phyloP scores from a whole-genome alignment of 2,113 vertebrate species.

The Hucho hucho region DNA sequence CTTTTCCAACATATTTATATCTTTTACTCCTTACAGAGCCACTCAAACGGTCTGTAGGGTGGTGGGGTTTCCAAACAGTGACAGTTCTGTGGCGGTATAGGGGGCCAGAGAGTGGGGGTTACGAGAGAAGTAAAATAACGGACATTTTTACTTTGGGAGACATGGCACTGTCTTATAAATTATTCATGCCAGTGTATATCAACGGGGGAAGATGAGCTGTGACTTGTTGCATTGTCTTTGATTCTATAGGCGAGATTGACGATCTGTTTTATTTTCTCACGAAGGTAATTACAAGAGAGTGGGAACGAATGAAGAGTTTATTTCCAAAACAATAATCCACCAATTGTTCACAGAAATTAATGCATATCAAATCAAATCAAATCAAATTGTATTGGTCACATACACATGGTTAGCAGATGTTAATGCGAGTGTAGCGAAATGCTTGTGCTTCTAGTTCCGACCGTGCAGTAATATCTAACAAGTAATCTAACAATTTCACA shows the following conservation, averaged over 20 bases:
- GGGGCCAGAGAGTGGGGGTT: constrained; percentile 24
- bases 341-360: too few relatives aligned
- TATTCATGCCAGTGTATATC: background rate
- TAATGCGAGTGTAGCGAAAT: too few relatives aligned
- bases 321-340: background rate
- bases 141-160: background rate
- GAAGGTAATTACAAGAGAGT: background rate
- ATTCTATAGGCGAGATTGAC: background rate
- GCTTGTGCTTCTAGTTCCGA: too few relatives aligned
- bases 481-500: too few relatives aligned
- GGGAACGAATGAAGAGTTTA: background rate
- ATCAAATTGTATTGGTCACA: too few relatives aligned
- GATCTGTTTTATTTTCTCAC: background rate
- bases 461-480: too few relatives aligned
- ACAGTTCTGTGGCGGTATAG: background rate
- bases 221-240: background rate
- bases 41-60: constrained; percentile 39
- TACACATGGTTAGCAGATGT: too few relatives aligned
- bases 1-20: constrained; percentile 88
- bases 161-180: background rate
- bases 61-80: constrained; percentile 15
- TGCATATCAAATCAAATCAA: too few relatives aligned
- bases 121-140: background rate
- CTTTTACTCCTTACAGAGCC: constrained; percentile 78
- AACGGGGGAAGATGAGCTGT: background rate